Percentiles rank a stretch among this genome's conserved stretches.
Evolutionary conservation across 2,797 vertebrate species (phyloP).

Genomic region (Myoxocephalus aenaeus): DNA sequence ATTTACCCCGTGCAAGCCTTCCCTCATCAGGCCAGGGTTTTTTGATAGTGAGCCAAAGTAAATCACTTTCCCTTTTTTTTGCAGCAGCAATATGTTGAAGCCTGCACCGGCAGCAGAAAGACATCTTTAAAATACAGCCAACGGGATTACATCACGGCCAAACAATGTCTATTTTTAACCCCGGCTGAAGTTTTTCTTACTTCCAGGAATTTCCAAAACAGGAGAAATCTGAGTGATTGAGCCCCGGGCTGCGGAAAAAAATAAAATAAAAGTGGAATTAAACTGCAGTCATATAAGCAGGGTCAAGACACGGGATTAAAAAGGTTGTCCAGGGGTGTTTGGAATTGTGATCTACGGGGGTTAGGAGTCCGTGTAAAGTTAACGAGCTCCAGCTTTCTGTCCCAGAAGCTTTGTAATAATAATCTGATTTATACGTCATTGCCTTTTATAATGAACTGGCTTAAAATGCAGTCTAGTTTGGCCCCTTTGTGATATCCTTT

Average conservation of each 20-base stretch:
- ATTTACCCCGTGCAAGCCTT: constrained; percentile 74
- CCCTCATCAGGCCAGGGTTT: constrained; percentile 76
- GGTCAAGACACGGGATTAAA: constrained; percentile 54
- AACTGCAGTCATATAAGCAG: constrained; percentile 40
- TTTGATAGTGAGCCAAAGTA: constrained; percentile 79
- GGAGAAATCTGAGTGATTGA: constrained; percentile 70
- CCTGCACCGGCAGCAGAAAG: constrained; percentile 63
- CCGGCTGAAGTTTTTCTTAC: constrained; percentile 73
- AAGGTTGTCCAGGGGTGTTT: constrained; percentile 39
- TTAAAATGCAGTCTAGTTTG: not conserved
- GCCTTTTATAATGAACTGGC: not conserved
- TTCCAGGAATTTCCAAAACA: constrained; percentile 82
- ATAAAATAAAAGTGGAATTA: constrained; percentile 32
- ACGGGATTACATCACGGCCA: constrained; percentile 78
- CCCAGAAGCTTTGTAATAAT: not conserved
- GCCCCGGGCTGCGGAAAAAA: constrained; percentile 36
- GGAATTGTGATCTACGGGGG: constrained; percentile 18
- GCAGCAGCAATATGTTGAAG: constrained; percentile 58
- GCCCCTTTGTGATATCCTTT: not conserved
- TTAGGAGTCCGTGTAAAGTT: constrained; percentile 26
- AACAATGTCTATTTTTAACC: constrained; percentile 84
- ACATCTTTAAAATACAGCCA: constrained; percentile 70
- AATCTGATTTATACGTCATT: not conserved
- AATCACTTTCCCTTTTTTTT: constrained; percentile 71
- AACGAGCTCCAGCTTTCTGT: constrained; percentile 25